A percentile compares a stretch with the other conserved stretches of the same genome.
phyloP scores from a whole-genome alignment of 2,113 vertebrate genomes.

The Cacatua alba region DNA sequence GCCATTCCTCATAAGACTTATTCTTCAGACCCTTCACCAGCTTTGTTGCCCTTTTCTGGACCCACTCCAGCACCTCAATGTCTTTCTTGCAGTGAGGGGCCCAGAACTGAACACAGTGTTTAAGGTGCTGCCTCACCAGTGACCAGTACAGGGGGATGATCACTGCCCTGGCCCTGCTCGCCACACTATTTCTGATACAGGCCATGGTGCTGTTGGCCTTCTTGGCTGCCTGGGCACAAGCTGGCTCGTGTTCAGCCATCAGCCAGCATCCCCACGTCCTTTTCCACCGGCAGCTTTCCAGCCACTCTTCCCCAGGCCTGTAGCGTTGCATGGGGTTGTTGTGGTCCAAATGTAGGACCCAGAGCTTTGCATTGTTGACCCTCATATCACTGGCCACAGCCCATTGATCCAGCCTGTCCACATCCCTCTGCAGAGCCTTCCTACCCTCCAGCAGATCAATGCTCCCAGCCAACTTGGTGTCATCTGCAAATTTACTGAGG shows the following conservation, averaged over 20 bases:
- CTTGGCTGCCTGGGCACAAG: not conserved
- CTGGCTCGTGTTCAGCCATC: not conserved
- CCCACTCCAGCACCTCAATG: fast-evolving
- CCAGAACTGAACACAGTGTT: not conserved
- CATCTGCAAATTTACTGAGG: not conserved
- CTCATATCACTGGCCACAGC: fast-evolving
- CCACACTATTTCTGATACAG: fast-evolving
- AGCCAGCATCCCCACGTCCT: not conserved
- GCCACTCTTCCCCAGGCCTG: not conserved
- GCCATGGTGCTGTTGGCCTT: not conserved
- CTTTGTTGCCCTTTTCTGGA: not conserved
- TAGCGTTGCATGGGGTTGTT: fast-evolving
- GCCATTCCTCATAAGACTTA: not conserved
- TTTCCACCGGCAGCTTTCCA: not conserved
- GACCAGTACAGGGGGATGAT: fast-evolving
- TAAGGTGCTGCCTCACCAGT: fast-evolving
- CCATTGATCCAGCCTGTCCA: not conserved
- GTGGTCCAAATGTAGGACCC: not conserved
- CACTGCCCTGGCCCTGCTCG: not conserved
- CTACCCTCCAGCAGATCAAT: not conserved
- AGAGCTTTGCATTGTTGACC: not conserved
- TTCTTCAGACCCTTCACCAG: not conserved
- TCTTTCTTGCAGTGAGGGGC: not conserved
- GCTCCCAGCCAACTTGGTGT: not conserved
- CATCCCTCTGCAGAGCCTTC: not conserved